Base-by-base conservation (phyloP, 2,888 invertebrate genomes). In the Lycia hirtaria region DNA sequence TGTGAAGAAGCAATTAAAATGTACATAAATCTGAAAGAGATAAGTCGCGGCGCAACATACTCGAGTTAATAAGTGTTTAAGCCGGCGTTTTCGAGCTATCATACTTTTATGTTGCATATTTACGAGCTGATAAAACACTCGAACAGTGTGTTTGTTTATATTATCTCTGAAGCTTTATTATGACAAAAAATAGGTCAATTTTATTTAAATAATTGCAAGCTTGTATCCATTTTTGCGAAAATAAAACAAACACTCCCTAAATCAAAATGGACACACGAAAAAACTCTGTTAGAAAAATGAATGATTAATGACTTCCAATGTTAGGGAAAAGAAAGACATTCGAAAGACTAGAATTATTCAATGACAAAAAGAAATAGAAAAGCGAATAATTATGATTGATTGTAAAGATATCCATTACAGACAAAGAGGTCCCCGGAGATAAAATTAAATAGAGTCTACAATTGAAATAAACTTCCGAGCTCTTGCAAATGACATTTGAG, bases 1-100 rank as follows among this genome's bases (percentile, higher is more conserved):
- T 85, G 83, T 84, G 85, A 87, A 88, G 83, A 83, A 81, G 85
- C 90, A 91, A 90, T 92, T 89, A 90, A 88, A 88, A 87, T 81
- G 80, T 82, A 83, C 80, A 86, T 85, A 81, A 85, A 85, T 85
- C 83, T 77, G 77, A 73, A 79, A 78, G 80, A 81, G 80, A 82
- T 81, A 80, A 76, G 72, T 78, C 72, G 71, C 74, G 70, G 69
- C 69, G 72, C 74, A 75, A 78, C 77, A 75, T 75, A 73, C 77
- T 65, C 62, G 70, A 73, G 74, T 82, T 85, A 80, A 80, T 81
- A 80, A 80, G 77, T 73, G 75, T 81, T 80, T 81, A 77, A 80
- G 80, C 70, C 73, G 57, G 64, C 69, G 67, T 67, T 72, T 79
- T 76, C 81, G 74, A 66, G 74, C 70, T 71, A 70, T 69, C 73